phyloP scores from a whole-genome alignment of 2,113 vertebrate genomes.

The Pavo muticus region DNA sequence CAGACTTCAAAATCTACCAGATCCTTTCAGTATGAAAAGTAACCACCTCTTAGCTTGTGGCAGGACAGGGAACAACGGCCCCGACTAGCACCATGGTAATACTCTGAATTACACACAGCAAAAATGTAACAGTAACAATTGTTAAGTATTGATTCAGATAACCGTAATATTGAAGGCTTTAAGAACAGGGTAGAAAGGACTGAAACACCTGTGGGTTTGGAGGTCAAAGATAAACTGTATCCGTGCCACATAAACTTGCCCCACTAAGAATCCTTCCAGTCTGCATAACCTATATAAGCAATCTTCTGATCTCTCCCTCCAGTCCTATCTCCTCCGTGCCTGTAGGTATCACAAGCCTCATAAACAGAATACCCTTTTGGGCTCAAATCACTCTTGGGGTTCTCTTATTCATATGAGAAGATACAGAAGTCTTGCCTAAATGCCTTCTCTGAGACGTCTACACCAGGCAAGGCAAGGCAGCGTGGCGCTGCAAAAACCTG shows the following conservation, averaged over 20 bases:
- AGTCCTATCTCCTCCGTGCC: not conserved
- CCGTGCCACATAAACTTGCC: not conserved
- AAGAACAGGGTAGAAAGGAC: not conserved
- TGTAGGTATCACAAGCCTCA: accelerated
- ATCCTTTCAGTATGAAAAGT: not conserved
- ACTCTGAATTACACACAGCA: not conserved
- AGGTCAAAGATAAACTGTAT: not conserved
- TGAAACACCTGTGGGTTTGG: not conserved
- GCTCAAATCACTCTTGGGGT: not conserved
- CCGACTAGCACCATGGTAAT: not conserved
- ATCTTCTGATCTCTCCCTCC: not conserved
- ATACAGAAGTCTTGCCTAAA: not conserved
- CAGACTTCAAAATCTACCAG: not conserved
- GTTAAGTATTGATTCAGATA: not conserved
- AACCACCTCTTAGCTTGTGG: not conserved
- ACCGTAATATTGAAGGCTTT: not conserved
- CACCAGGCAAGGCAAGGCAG: not conserved
- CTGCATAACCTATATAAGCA: not conserved
- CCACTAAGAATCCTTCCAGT: not conserved
- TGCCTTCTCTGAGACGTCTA: not conserved
- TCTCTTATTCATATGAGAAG: not conserved
- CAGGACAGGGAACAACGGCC: not conserved
- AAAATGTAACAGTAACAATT: not conserved
- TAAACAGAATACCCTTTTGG: not conserved
- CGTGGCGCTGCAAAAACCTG: not conserved